Conservation (phyloP, 1,140 invertebrate genomes). For the Melitaea cinxia region DNA sequence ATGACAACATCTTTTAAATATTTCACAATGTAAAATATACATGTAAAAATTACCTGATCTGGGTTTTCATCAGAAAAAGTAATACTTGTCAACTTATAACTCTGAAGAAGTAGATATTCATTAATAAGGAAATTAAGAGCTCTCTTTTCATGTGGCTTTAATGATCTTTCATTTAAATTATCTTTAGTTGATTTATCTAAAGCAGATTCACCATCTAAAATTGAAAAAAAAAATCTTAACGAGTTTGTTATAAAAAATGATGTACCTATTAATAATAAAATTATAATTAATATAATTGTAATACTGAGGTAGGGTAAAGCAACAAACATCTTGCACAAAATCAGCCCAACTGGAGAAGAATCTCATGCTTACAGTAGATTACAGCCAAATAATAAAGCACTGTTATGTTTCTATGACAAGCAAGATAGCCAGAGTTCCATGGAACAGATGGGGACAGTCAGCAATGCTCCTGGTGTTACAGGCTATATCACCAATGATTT, state of each 20-base stretch:
- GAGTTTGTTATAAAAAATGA: background rate
- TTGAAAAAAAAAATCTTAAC: slow-evolving; percentile 37
- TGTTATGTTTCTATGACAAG: too few species aligned
- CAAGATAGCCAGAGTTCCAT: too few species aligned
- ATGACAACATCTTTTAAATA: background rate
- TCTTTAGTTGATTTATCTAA: slow-evolving; percentile 79
- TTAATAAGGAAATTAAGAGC: slow-evolving; percentile 94
- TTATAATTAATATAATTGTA: too few species aligned
- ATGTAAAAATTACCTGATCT: slow-evolving; percentile 84
- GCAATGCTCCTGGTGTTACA: too few species aligned
- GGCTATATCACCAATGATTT: too few species aligned
- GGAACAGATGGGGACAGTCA: too few species aligned
- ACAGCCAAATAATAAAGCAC: too few species aligned
- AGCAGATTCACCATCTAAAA: slow-evolving; percentile 74
- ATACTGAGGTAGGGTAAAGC: too few species aligned
- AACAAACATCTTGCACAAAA: too few species aligned
- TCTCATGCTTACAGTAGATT: too few species aligned
- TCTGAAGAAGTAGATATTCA: slow-evolving; percentile 91
- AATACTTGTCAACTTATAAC: slow-evolving; percentile 94
- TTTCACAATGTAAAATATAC: slow-evolving; percentile 1
- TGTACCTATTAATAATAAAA: background rate
- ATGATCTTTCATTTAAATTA: slow-evolving; percentile 70
- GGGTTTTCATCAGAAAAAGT: slow-evolving; percentile 97
- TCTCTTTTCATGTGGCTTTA: slow-evolving; percentile 92
- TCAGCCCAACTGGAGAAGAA: background rate